A percentile compares a stretch with the other conserved stretches of the same genome.
Evolutionary conservation across 2,113 vertebrate species (phyloP).

Genomic region (Antechinus flavipes): DNA sequence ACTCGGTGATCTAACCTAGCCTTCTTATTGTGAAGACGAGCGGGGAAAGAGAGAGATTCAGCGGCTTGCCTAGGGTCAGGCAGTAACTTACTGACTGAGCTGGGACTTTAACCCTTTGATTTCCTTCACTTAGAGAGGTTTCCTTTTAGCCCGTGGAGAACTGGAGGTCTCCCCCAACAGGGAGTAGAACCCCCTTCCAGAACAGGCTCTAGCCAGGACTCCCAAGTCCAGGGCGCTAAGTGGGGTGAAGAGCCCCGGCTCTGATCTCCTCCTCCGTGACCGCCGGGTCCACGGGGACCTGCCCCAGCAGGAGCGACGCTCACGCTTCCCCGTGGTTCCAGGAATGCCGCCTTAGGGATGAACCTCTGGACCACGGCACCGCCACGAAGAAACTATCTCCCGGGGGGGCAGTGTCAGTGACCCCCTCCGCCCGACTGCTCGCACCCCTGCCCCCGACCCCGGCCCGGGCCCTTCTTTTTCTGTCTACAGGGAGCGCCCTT

Average conservation of each 20-base stretch:
- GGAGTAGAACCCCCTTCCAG: not conserved
- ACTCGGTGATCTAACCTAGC: not conserved
- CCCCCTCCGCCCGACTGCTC: slow-evolving; percentile 4
- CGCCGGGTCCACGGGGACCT: not conserved
- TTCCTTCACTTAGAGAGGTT: slow-evolving; percentile 22
- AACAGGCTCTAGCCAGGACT: not conserved
- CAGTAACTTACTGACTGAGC: not conserved
- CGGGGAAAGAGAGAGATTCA: not conserved
- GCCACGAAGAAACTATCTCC: not conserved
- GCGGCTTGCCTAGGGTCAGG: not conserved
- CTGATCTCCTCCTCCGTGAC: not conserved
- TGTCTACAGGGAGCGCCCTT: not conserved
- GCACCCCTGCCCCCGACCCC: not conserved
- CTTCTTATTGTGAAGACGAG: not conserved
- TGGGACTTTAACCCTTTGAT: not conserved
- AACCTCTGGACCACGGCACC: not conserved
- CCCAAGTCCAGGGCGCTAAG: not conserved
- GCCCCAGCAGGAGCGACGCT: not conserved
- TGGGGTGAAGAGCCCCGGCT: not conserved
- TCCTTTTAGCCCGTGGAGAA: slow-evolving; percentile 55
- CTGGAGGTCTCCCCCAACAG: not conserved
- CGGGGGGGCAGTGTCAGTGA: not conserved
- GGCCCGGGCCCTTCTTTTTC: not conserved
- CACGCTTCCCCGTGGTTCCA: not conserved
- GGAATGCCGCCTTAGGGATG: not conserved